Conservation (phyloP, 2,113 vertebrate species). For the Candoia aspera region DNA sequence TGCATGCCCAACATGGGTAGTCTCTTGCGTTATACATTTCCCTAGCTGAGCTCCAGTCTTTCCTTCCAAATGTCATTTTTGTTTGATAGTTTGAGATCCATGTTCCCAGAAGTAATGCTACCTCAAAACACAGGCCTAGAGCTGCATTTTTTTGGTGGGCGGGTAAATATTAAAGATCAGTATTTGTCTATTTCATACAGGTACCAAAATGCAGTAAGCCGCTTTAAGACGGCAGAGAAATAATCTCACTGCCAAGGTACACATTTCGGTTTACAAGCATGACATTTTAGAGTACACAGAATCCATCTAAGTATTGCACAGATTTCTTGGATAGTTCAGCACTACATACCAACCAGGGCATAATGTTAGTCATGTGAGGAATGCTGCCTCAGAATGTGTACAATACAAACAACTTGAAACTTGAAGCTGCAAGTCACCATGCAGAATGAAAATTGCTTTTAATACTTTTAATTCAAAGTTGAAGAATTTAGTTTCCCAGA, state of each 20-base stretch:
- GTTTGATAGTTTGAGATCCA: neutral
- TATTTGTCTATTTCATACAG: neutral
- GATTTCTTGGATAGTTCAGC: neutral
- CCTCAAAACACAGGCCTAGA: neutral
- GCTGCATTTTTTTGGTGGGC: neutral
- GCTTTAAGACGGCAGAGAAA: neutral
- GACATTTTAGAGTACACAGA: neutral
- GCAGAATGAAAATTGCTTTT: neutral
- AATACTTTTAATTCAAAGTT: rapidly evolving
- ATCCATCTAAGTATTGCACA: neutral
- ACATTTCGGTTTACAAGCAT: neutral
- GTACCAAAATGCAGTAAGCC: neutral
- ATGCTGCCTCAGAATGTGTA: neutral
- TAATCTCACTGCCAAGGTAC: neutral
- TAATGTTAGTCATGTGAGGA: neutral
- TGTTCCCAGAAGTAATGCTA: neutral
- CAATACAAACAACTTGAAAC: neutral
- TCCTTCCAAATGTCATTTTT: neutral
- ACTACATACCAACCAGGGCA: neutral
- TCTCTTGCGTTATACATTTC: neutral
- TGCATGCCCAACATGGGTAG: neutral
- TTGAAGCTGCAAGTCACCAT: neutral
- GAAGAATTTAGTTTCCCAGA: neutral
- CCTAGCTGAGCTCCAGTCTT: neutral
- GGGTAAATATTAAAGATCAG: neutral